Evolutionary conservation across 1,140 invertebrate species (phyloP).

Genomic region (Drosophila simulans): DNA sequence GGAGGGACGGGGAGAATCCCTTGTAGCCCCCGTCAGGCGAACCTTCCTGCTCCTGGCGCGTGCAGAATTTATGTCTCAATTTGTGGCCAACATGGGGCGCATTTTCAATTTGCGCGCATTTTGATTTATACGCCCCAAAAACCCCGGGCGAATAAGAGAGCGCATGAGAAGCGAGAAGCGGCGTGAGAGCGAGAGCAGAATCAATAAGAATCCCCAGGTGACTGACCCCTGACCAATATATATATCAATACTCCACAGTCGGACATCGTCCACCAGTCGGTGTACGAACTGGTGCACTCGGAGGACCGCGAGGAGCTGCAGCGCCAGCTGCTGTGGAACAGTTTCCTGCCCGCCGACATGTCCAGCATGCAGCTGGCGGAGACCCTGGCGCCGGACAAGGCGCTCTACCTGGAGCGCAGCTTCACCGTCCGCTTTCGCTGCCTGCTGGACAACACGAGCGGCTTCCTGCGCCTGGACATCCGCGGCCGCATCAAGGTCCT

Average conservation of each 20-base stretch:
- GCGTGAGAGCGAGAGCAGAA: conserved; percentile 48
- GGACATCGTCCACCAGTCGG: conserved; percentile 99
- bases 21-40: conserved; percentile 4
- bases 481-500: conserved; percentile 97
- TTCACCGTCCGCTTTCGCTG: conserved; percentile 99
- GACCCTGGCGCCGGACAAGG: conserved; percentile 92
- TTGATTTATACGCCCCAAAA: conserved; percentile 80
- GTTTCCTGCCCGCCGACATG: conserved; percentile 93
- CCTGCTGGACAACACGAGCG: conserved; percentile 99
- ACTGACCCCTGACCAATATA: conserved; percentile 37
- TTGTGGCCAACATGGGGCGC: conserved; percentile 80
- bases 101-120: conserved; percentile 79
- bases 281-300: conserved; percentile 99
- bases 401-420: conserved; percentile 94
- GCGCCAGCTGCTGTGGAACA: conserved; percentile 98
- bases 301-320: conserved; percentile 99
- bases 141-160: conserved; percentile 23
- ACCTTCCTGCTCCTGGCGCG: conserved; percentile 54
- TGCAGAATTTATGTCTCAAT: conserved; percentile 83
- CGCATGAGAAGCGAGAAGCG: no score
- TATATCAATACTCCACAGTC: conserved; percentile 89
- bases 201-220: conserved; percentile 49
- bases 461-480: conserved; percentile 98
- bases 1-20: conserved; percentile 10
- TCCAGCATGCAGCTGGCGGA: conserved; percentile 93